Evolutionary conservation across 2,888 invertebrate genomes (phyloP).

Genomic region (Cosmorhoe ocellata): DNA sequence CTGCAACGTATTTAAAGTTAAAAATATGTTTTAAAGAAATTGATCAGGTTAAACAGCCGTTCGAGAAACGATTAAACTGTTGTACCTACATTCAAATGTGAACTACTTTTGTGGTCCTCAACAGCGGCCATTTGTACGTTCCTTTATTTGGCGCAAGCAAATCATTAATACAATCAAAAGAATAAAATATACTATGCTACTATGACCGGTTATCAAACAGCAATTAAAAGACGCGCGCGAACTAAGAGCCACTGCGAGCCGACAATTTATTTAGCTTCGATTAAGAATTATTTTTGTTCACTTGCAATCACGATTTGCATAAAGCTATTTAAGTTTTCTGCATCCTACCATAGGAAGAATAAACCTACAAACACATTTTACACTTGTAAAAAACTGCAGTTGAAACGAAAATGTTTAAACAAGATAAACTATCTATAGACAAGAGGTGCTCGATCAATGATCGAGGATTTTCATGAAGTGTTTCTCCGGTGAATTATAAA

Average conservation of each 20-base stretch:
- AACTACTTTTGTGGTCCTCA: no score
- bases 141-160: no score
- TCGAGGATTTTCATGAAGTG: conserved; percentile 50
- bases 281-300: conserved; percentile 61
- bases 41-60: no score
- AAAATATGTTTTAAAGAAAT: no score
- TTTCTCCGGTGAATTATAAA: conserved; percentile 53
- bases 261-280: conserved; percentile 72
- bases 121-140: no score
- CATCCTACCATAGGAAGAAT: neutral
- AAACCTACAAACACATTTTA: neutral
- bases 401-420: neutral
- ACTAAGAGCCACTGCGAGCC: conserved; percentile 54
- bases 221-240: conserved; percentile 68
- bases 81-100: no score
- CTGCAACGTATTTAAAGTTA: no score
- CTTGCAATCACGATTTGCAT: conserved; percentile 70
- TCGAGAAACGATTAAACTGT: no score
- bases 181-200: conserved; percentile 65
- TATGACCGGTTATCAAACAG: conserved; percentile 71
- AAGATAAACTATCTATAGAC: conserved; percentile 40
- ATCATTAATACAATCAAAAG: conserved; percentile 11
- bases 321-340: conserved; percentile 53
- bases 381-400: neutral
- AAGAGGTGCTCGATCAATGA: conserved; percentile 55